Evolutionary conservation across 23 tunicate species (phyloP), one percentile per base, ranked within the genome.

Genomic region (Halocynthia roretzi): DNA sequence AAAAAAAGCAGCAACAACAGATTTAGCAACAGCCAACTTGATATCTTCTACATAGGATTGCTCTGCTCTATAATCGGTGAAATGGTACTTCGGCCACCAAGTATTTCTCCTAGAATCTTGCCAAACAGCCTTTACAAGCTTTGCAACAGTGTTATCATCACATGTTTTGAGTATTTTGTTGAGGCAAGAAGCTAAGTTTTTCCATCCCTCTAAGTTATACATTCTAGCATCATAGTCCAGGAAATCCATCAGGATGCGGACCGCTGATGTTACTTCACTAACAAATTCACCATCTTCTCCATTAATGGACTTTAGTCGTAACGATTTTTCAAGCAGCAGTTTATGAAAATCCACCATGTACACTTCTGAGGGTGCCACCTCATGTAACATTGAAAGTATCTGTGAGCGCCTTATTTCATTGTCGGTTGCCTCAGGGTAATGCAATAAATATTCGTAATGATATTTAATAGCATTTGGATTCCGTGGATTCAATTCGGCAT

Each of bases 401-500:
- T 74, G 23, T 18, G 56, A 54, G 9, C 21, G 56, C 8, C 8
- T 8, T 8, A 54, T 53, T 15, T 22, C 18, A 17, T 48, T 71
- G n/a, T 44, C 56, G 10, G 14, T 56, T 15, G 56, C 51, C 55
- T 74, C 56, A 14, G 64, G 19, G 56, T 74, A 64, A 52, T 64
- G 78, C 9, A 74, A 0, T 54, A 74, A 56, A 74, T 54, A 74
- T 15, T 74, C 78, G 52, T 74, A 74, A 62, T 64, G 52, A 54
- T 74, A 74, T 18, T 74, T 74, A 18, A 54, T 22, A 6, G 78
- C 78, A 56, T 74, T 74, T 54, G 78, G 78, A 74, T 74, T 74
- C 2, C 5, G 10, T 14, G 63, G 65, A 54, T 74, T 74, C 8
- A 22, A 54, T 21, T 8, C 18, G 0, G 64, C 20, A 54, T 74